A percentile compares a stretch with the other conserved stretches of the same genome.
phyloP scores from a whole-genome alignment of 2,113 vertebrate genomes.

The Myotis yumanensis region DNA sequence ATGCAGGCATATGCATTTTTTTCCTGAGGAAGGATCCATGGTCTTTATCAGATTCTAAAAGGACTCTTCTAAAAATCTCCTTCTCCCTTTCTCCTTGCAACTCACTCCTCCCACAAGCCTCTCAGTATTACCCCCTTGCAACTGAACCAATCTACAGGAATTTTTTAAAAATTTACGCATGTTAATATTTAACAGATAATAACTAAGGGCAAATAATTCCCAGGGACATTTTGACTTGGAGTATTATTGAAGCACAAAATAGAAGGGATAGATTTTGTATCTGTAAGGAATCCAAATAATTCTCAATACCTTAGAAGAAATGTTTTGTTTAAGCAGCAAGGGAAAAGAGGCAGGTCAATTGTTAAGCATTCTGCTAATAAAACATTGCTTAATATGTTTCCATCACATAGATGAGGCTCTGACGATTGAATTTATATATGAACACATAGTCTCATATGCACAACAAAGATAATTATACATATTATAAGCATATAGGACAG shows the following conservation, averaged over 20 bases:
- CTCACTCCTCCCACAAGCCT: neutral
- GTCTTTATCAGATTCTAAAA: conserved; percentile 23
- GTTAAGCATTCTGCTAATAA: conserved; percentile 62
- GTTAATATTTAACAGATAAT: conserved; percentile 13
- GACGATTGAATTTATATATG: conserved; percentile 55
- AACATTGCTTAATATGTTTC: conserved; percentile 53
- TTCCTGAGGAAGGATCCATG: neutral
- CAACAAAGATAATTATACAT: conserved; percentile 68
- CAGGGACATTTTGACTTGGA: conserved; percentile 9
- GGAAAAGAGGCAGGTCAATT: conserved; percentile 17
- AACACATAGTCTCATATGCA: conserved; percentile 56
- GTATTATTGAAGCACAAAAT: neutral
- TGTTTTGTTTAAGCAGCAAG: conserved; percentile 47
- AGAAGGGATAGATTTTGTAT: neutral
- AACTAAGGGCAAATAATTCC: neutral
- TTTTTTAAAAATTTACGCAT: neutral
- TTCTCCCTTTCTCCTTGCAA: neutral
- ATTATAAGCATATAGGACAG: conserved; percentile 69
- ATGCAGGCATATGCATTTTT: neutral
- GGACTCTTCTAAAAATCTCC: neutral
- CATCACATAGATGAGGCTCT: conserved; percentile 60
- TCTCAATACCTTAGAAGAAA: neutral
- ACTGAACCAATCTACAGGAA: neutral
- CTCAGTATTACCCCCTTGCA: neutral
- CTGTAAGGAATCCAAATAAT: conserved; percentile 8